These are phyloP conservation scores for Columba guinea DNA, from an alignment of 2,797 vertebrate species.

Conservation along the genomic window DNA sequence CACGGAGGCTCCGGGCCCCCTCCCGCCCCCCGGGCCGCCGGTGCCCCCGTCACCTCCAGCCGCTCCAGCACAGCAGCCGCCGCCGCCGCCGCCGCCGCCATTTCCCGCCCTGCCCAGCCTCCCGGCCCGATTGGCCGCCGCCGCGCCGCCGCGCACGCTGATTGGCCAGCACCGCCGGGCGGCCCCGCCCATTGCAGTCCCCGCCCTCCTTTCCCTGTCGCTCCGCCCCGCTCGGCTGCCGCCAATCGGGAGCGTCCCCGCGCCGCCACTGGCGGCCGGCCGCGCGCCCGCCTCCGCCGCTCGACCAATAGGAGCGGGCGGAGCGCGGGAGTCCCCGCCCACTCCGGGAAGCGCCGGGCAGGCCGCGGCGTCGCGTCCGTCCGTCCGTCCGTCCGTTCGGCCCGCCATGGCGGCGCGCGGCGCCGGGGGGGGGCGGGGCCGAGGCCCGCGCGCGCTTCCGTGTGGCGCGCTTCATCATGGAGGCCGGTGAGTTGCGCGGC, in stretches of 20 bases:
- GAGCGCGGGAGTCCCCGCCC: not conserved
- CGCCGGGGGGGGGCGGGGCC: not conserved
- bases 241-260: not conserved
- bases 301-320: not conserved
- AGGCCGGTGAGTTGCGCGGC: not conserved
- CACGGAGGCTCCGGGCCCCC: no score
- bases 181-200: not conserved
- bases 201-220: no score
- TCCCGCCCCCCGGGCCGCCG: not conserved
- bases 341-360: no score
- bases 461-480: not conserved
- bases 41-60: not conserved
- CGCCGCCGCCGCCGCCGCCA: not conserved
- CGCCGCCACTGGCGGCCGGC: no score
- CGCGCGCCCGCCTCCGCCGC: no score
- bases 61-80: not conserved
- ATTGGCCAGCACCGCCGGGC: not conserved
- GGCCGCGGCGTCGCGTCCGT: no score
- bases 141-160: not conserved
- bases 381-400: no score
- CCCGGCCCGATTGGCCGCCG: not conserved
- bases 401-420: no score
- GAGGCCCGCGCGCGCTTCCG: not conserved
- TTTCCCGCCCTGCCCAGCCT: not conserved
- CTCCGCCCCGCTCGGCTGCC: not conserved